Percentiles rank a stretch among this genome's conserved stretches.
Conservation (phyloP, 2,888 invertebrate species). For the Phrixothrix hirtus region DNA sequence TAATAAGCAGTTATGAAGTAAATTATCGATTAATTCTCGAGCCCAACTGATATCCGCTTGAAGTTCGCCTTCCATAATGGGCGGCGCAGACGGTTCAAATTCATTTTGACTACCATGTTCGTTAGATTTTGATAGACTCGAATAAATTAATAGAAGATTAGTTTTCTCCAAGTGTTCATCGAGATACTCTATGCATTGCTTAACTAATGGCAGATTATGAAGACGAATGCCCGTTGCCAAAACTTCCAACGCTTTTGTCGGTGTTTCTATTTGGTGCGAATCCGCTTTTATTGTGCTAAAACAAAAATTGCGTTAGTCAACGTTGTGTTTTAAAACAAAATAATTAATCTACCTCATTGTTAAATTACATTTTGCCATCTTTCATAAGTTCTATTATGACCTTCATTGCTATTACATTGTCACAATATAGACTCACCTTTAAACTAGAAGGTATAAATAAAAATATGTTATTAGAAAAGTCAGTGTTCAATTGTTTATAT, state of each 20-base stretch:
- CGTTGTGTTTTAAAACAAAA: too few relatives aligned
- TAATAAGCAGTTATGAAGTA: slow-evolving; percentile 69
- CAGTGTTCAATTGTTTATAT: too few relatives aligned
- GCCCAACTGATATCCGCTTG: slow-evolving; percentile 49
- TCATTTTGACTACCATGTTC: slow-evolving; percentile 43
- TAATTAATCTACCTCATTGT: too few relatives aligned
- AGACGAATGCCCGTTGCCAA: slow-evolving; percentile 77
- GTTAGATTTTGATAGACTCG: slow-evolving; percentile 56
- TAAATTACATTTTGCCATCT: too few relatives aligned
- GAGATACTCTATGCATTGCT: slow-evolving; percentile 69
- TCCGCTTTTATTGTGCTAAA: slow-evolving; percentile 51
- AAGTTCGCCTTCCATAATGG: slow-evolving; percentile 48
- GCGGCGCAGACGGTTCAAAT: slow-evolving; percentile 52
- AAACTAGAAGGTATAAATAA: too few relatives aligned
- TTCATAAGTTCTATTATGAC: too few relatives aligned
- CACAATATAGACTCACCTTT: too few relatives aligned
- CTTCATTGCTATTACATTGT: too few relatives aligned
- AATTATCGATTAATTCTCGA: slow-evolving; percentile 60
- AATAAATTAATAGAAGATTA: slow-evolving; percentile 68
- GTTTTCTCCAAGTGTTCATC: slow-evolving; percentile 65
- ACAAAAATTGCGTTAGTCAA: too few relatives aligned
- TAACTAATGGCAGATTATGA: slow-evolving; percentile 69
- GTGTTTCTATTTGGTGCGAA: slow-evolving; percentile 47
- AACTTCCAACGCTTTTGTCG: slow-evolving; percentile 66
- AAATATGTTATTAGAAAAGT: too few relatives aligned